Evolutionary conservation across 2,888 invertebrate genomes (phyloP).

Genomic region (Seira ritae): DNA sequence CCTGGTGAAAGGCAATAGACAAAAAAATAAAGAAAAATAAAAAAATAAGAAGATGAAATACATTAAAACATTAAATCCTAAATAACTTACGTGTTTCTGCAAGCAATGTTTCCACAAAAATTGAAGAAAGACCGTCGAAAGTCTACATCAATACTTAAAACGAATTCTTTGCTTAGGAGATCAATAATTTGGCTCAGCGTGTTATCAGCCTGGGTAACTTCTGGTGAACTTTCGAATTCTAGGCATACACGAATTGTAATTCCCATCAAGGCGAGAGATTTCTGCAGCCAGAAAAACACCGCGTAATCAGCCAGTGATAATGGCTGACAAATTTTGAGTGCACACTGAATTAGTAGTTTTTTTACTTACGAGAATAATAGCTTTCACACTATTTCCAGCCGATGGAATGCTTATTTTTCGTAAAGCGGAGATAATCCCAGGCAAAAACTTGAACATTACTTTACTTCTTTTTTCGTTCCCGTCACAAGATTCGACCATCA

Average conservation of each 20-base stretch:
- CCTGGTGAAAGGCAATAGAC: neutral
- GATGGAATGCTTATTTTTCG: constrained; percentile 54
- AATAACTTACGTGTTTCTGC: constrained; percentile 26
- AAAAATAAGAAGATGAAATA: constrained; percentile 25
- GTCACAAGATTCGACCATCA: constrained; percentile 37
- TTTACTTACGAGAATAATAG: constrained; percentile 46
- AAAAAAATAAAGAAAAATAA: constrained; percentile 22
- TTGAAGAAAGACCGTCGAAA: constrained; percentile 41
- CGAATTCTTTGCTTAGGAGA: constrained; percentile 50
- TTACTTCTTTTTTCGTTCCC: constrained; percentile 47
- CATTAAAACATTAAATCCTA: neutral
- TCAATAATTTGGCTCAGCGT: constrained; percentile 50
- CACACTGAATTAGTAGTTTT: constrained; percentile 5
- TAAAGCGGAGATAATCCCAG: constrained; percentile 64
- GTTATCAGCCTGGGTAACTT: constrained; percentile 45
- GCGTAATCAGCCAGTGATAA: too few relatives aligned
- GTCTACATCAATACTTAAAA: constrained; percentile 27
- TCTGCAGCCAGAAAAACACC: constrained; percentile 32
- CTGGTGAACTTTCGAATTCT: constrained; percentile 26
- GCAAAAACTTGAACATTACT: constrained; percentile 66
- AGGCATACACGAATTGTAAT: constrained; percentile 39
- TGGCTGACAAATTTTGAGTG: constrained; percentile 3
- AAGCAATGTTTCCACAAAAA: constrained; percentile 37
- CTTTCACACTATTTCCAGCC: constrained; percentile 51
- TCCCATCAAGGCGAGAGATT: constrained; percentile 48